Evolutionary conservation across 2,888 invertebrate species (phyloP).

Genomic region (Agrochola circellaris): DNA sequence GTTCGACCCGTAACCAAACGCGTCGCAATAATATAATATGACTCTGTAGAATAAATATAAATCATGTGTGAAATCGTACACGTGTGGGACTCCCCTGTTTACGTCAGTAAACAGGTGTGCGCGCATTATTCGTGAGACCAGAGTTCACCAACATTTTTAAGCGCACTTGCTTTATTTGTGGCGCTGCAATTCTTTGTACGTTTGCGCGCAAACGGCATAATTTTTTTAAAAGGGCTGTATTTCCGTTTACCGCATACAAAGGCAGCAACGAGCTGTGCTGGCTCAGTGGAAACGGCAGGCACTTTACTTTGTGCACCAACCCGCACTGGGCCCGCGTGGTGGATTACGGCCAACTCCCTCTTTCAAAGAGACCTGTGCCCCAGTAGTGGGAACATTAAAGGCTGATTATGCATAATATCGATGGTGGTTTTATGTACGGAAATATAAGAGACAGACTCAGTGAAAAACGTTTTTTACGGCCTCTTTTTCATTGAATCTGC

Average conservation of each 20-base stretch:
- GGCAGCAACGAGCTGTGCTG: background rate
- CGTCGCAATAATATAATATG: slow-evolving; percentile 53
- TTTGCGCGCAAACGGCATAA: background rate
- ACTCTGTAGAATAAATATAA: slow-evolving; percentile 60
- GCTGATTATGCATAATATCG: background rate
- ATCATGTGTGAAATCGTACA: slow-evolving; percentile 72
- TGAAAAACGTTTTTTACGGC: background rate
- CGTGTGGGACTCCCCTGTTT: slow-evolving; percentile 66
- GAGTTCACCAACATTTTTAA: slow-evolving; percentile 39
- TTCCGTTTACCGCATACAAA: slow-evolving; percentile 21
- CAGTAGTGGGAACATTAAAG: background rate
- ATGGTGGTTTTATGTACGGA: background rate
- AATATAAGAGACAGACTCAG: background rate
- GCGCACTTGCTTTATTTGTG: slow-evolving; percentile 12
- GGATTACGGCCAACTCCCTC: background rate
- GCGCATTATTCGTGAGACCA: slow-evolving; percentile 25
- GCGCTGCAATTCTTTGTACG: slow-evolving; percentile 14
- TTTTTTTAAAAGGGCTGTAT: slow-evolving; percentile 18
- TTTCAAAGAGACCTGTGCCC: background rate
- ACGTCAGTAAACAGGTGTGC: slow-evolving; percentile 57
- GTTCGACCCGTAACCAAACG: slow-evolving; percentile 46
- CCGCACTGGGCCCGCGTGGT: background rate
- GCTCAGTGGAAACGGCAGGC: background rate
- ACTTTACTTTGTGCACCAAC: background rate
- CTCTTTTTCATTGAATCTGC: background rate